Conservation (phyloP, 1,140 invertebrate species). For the Hypothenemus hampei region DNA sequence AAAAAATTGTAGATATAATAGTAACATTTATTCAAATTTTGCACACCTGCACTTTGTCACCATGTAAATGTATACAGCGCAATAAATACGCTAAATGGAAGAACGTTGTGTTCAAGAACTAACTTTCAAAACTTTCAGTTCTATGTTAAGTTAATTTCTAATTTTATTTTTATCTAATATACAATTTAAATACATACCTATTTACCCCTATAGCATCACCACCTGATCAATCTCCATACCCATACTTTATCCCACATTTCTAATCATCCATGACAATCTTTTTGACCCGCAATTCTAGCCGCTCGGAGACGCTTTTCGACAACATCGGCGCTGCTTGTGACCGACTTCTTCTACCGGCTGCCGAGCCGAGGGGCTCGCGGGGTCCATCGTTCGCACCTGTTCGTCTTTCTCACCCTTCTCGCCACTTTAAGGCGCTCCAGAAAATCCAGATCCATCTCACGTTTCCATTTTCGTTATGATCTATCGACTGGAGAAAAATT, state of each 20-base stretch:
- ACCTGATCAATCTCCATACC: background rate
- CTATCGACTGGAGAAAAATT: background rate
- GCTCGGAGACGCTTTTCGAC: constrained; percentile 31
- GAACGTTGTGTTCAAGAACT: no score
- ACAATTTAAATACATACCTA: no score
- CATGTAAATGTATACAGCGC: no score
- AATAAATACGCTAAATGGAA: no score
- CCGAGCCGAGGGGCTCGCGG: constrained; percentile 17
- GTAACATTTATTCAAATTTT: background rate
- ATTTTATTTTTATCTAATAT: no score
- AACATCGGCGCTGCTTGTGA: constrained; percentile 37
- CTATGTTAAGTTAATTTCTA: no score
- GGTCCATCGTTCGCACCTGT: constrained; percentile 40
- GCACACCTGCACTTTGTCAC: no score
- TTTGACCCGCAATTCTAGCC: constrained; percentile 24
- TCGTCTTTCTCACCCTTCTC: constrained; percentile 36
- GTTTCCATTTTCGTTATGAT: background rate
- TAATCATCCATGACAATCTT: constrained; percentile 27
- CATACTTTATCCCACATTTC: constrained; percentile 22
- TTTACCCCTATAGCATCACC: no score
- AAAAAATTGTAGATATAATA: constrained; percentile 7
- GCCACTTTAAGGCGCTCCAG: background rate
- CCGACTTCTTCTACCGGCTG: constrained; percentile 32
- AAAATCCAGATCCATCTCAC: background rate
- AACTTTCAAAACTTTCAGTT: no score